Percentiles rank a stretch among this genome's conserved stretches.
Evolutionary conservation across 1,140 invertebrate genomes (phyloP).

Genomic region (Plutomurus gul): DNA sequence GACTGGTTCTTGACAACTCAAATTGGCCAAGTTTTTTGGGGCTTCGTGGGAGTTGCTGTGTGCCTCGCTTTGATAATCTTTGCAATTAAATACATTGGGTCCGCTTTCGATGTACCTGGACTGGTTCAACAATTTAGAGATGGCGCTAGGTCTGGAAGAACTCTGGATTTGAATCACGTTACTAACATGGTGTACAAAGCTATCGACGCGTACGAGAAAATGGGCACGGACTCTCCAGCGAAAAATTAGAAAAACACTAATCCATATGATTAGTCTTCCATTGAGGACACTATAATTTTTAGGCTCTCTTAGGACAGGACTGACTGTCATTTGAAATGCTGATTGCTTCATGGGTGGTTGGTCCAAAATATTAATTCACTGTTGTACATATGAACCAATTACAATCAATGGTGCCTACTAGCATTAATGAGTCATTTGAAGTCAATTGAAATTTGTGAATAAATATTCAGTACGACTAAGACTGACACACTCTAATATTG

Average conservation of each 20-base stretch:
- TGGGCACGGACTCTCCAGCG: too few species aligned
- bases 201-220: slow-evolving; percentile 47
- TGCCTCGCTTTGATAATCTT: slow-evolving; percentile 5
- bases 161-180: slow-evolving; percentile 47
- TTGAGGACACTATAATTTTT: neutral
- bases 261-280: neutral
- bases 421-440: neutral
- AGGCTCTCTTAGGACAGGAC: neutral
- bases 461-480: too few species aligned
- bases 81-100: slow-evolving; percentile 33
- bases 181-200: slow-evolving; percentile 49
- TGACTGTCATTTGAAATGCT: neutral
- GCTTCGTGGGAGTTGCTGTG: slow-evolving; percentile 7
- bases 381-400: neutral
- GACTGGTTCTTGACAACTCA: slow-evolving; percentile 42
- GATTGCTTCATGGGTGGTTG: too few species aligned
- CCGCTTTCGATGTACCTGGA: slow-evolving; percentile 31
- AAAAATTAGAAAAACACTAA: slow-evolving; percentile 26
- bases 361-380: neutral
- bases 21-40: slow-evolving; percentile 46
- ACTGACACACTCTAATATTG: too few species aligned
- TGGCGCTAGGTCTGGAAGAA: neutral
- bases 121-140: slow-evolving; percentile 36
- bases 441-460: too few species aligned
- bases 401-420: neutral